Conservation (phyloP, 2,113 vertebrate species). For the Rhadina sibilatrix region DNA sequence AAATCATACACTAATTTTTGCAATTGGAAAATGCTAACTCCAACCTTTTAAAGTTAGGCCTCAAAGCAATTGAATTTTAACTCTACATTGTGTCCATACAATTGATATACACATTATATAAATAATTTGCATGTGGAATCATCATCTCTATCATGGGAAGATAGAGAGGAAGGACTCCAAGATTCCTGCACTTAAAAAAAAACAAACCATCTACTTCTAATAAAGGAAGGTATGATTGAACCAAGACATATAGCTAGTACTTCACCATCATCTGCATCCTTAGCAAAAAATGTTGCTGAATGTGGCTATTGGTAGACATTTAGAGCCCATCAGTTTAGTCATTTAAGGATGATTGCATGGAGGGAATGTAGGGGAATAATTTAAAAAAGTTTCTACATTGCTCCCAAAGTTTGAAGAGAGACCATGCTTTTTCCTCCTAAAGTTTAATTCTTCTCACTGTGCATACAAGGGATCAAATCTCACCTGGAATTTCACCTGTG, state of each 20-base stretch:
- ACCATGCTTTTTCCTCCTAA: background rate
- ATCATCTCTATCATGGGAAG: background rate
- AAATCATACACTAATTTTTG: background rate
- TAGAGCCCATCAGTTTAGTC: background rate
- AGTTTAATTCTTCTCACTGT: background rate
- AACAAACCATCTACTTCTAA: background rate
- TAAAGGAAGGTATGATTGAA: background rate
- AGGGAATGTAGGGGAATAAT: background rate
- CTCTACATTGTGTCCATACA: background rate
- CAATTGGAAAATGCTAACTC: background rate
- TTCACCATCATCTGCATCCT: background rate
- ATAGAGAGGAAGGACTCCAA: background rate
- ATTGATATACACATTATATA: background rate
- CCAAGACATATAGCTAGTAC: background rate
- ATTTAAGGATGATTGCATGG: background rate
- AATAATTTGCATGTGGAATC: background rate
- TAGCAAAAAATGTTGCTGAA: background rate
- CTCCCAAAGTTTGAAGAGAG: background rate
- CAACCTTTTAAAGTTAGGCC: background rate
- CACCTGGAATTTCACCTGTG: background rate
- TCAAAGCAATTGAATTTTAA: background rate
- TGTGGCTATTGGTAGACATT: background rate
- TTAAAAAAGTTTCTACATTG: background rate
- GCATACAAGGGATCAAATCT: background rate
- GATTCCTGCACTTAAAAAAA: background rate